Conservation (phyloP, 2,888 invertebrate species). For the Gari tellinella region DNA sequence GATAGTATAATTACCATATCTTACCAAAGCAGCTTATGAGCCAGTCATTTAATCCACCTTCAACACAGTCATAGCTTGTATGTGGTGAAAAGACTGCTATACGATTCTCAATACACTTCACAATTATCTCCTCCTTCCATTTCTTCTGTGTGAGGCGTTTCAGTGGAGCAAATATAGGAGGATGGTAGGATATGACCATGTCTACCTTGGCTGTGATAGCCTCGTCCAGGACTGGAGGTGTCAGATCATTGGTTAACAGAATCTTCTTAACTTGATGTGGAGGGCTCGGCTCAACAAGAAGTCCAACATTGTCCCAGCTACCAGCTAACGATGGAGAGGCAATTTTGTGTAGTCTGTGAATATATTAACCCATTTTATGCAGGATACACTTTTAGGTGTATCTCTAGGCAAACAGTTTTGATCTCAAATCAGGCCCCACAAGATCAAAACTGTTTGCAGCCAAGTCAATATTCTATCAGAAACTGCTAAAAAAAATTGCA, state of each 20-base stretch:
- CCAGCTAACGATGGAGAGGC: constrained; percentile 87
- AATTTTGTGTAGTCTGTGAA: constrained; percentile 65
- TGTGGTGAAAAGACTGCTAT: constrained; percentile 97
- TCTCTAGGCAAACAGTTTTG: too few relatives aligned
- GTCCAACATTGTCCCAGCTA: constrained; percentile 97
- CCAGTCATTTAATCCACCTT: constrained; percentile 97
- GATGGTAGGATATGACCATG: constrained; percentile 96
- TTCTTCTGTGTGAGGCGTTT: constrained; percentile 89
- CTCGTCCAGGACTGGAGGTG: constrained; percentile 93
- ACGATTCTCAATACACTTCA: constrained; percentile 91
- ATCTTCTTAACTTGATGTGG: constrained; percentile 85
- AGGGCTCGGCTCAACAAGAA: constrained; percentile 92
- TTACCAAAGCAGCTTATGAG: constrained; percentile 89
- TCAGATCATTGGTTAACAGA: constrained; percentile 96
- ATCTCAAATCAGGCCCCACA: too few relatives aligned
- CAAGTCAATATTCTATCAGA: too few relatives aligned
- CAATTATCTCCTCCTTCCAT: constrained; percentile 92
- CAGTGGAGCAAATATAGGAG: constrained; percentile 95
- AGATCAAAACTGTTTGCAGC: too few relatives aligned
- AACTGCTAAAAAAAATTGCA: too few relatives aligned
- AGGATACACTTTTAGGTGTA: too few relatives aligned
- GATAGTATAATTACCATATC: too few relatives aligned
- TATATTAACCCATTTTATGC: too few relatives aligned
- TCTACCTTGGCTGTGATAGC: constrained; percentile 88
- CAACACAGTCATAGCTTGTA: constrained; percentile 93